Conservation (phyloP, 2,888 invertebrate species). For the Eudasyphora cyanicolor region DNA sequence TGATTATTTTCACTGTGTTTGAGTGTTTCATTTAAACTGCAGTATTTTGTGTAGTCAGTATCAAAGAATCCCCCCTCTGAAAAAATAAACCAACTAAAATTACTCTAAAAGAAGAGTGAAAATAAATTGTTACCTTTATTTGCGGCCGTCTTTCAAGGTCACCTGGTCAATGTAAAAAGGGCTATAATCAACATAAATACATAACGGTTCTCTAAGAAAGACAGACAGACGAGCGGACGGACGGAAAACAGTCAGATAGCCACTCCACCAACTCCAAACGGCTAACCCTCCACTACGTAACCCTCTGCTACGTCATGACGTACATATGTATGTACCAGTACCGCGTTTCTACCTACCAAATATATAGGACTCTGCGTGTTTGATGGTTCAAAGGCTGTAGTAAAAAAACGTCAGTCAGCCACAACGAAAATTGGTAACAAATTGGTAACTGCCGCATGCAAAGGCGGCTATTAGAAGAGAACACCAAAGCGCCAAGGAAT, state of each 20-base stretch:
- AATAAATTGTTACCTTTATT: constrained; percentile 13
- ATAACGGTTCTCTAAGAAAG: constrained; percentile 53
- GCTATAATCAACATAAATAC: constrained; percentile 65
- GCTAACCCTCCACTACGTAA: not conserved
- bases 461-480: not conserved
- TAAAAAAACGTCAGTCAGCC: not conserved
- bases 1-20: not conserved
- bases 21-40: not conserved
- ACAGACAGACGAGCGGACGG: not conserved
- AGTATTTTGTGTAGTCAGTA: not conserved
- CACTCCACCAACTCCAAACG: no score
- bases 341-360: no score
- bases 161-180: constrained; percentile 61
- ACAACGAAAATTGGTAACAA: not conserved
- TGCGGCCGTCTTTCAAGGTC: constrained; percentile 64
- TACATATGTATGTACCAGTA: no score
- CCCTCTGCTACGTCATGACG: no score
- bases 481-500: not conserved
- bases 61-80: not conserved
- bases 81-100: not conserved
- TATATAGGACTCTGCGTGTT: constrained; percentile 1
- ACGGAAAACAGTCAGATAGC: no score
- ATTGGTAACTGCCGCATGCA: not conserved
- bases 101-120: not conserved
- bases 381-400: not conserved